Percentiles rank a stretch among this genome's conserved stretches.
Conservation (phyloP, 1,140 invertebrate genomes). For the Ylistrum balloti region DNA sequence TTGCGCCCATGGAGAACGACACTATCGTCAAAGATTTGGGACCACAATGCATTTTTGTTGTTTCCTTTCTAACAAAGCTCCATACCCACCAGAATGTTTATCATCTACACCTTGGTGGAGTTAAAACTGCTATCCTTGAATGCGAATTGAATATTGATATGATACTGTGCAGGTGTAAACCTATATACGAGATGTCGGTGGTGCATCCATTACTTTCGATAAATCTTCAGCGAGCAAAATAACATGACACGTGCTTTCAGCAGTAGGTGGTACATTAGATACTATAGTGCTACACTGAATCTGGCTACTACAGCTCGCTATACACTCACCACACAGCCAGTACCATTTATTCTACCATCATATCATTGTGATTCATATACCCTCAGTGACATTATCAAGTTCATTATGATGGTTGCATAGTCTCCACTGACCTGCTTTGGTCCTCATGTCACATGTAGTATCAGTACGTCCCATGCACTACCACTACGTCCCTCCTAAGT, state of each 20-base stretch:
- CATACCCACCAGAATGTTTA: not conserved
- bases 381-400: not conserved
- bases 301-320: not conserved
- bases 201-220: not conserved
- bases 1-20: conserved; percentile 68
- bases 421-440: not conserved
- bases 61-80: not conserved
- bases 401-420: not conserved
- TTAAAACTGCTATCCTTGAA: not conserved
- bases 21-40: conserved; percentile 64
- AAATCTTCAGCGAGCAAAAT: not conserved
- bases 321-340: not conserved
- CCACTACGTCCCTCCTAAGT: not conserved
- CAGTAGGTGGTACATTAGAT: not conserved
- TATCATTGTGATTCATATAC: not conserved
- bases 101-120: not conserved
- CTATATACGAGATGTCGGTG: not conserved
- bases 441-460: not conserved
- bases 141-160: not conserved
- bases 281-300: not conserved
- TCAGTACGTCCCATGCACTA: not conserved
- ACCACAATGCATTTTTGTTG: conserved; percentile 59
- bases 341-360: not conserved
- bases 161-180: not conserved
- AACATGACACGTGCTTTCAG: not conserved